Base-by-base conservation (phyloP, 2,113 vertebrate species). In the Mobula hypostoma region DNA sequence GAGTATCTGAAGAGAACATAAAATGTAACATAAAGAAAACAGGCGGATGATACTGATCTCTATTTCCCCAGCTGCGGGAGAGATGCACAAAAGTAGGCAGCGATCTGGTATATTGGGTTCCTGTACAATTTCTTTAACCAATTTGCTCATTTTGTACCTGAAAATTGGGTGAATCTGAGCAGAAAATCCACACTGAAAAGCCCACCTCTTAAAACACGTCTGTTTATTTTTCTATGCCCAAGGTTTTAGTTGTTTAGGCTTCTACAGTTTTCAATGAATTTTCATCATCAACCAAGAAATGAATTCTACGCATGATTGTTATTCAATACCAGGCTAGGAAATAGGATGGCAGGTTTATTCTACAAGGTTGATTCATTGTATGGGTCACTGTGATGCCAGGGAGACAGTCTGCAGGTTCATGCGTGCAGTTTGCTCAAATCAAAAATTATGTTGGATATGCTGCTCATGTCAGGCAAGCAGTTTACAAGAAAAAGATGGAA, bases 121-220 rank as follows among this genome's bases (percentile, higher is more conserved):
- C 27, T 15, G 27, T 58, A 6, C 4, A 88, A n/a, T 17, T 17
- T 66, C 8, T 66, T n/a, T 66, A 15, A 66, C 83, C 4, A 15
- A n/a, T 66, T 66, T 90, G 58, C 61, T n/a, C 85, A 19, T 29
- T 19, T 90, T 90, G 11, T 90, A 29, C n/a, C 61, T 90, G 61
- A 66, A 90, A 90, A 90, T 90, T 90, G 61, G 14, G 29, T 90
- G 85, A 90, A 90, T 0, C 61, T 90, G 61, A 90, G 61, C 85
- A 90, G 85, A 90, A 90, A 90, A 90, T 90, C 29, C 6, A 17
- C 14, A 9, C 8, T 58, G 48, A 61, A 85, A 85, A 85, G 12
- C 8, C 29, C 14, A 32, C 12, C 85, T 32, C 85, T 32, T 66
- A 66, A 66, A 90, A 32, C 5, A 66, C 15, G 9, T 66, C 29